Base-by-base conservation (phyloP, 2,113 vertebrate genomes). In the Suncus etruscus region DNA sequence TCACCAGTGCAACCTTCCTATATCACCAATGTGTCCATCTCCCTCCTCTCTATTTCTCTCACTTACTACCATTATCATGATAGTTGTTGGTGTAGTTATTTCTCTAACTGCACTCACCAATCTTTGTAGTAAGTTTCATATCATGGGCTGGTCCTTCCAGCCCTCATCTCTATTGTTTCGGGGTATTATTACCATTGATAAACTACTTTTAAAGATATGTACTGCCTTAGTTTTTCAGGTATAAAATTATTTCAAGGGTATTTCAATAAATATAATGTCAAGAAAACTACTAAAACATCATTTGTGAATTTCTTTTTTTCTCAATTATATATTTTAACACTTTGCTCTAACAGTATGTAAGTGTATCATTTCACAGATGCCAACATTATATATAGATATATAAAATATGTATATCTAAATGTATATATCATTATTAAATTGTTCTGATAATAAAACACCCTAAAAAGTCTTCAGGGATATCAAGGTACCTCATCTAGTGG, bases 401-500 rank as follows among this genome's bases (percentile, higher is more conserved):
- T 39, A 39, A 39, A 39, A 39, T 39, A 39, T 39, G 39, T 39
- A 39, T 39, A 5, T 95, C 90, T 91, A 90, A 94, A 93, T 68
- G 12, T 94, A 82, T 73, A 69, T 65, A 69, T 83, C 86, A 74
- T 95, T 24, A 6, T 86, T 93, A 83, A 90, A 86, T 80, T 29
- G 29, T 88, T 95, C 92, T 96, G 89, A 94, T 91, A 96, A 95
- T 92, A 95, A 93, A 68, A 96, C 80, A 48, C 79, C 95, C 95
- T 16, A 20, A 95, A 88, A 94, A 73, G 63, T 68, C 81, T 68
- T 86, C 22, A 15, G 80, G 54, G 73, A 88, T 32, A 86, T 80
- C 72, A 88, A 90, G 70, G 16, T 69, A 61, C 48, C 83, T 91
- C 75, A 83, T 83, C 61, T 45, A 32, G 27, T 79, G 73, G 31